Evolutionary conservation across 2,888 invertebrate species (phyloP).

Genomic region (Nasonovia ribisnigri): DNA sequence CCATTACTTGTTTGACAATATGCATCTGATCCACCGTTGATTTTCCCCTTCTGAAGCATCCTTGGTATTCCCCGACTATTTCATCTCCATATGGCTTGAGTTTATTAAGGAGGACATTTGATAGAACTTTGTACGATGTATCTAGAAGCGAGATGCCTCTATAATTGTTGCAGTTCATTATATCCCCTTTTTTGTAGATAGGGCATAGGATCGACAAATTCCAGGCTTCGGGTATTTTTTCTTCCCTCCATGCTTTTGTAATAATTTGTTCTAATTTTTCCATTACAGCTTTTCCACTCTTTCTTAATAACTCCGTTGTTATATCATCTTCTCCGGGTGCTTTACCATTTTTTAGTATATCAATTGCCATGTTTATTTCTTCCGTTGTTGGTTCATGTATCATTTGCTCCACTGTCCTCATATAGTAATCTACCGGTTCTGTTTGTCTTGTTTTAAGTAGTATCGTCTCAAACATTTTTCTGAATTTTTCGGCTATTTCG

Average conservation of each 20-base stretch:
- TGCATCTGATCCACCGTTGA: background rate
- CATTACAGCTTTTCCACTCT: background rate
- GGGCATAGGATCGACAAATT: conserved; percentile 1
- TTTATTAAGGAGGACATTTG: background rate
- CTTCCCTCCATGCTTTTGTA: conserved; percentile 39
- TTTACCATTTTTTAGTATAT: conserved; percentile 42
- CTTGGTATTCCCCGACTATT: background rate
- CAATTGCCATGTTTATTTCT: conserved; percentile 34
- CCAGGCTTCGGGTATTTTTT: conserved; percentile 15
- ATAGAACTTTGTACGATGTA: background rate
- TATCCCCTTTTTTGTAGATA: background rate
- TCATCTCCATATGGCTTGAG: conserved; percentile 4
- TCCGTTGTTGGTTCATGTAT: conserved; percentile 32
- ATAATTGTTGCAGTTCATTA: background rate
- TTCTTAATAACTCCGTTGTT: conserved; percentile 34
- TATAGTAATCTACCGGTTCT: conserved; percentile 27
- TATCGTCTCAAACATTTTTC: conserved; percentile 39
- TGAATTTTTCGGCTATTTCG: conserved; percentile 41
- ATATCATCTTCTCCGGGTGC: conserved; percentile 37
- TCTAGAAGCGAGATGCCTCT: background rate
- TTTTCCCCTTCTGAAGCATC: background rate
- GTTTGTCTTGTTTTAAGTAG: conserved; percentile 32
- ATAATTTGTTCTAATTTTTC: conserved; percentile 38
- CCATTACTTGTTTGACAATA: background rate
- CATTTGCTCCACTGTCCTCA: conserved; percentile 15